Evolutionary conservation across 2,113 vertebrate species (phyloP).

Genomic region (Proterorhinus semilunaris): DNA sequence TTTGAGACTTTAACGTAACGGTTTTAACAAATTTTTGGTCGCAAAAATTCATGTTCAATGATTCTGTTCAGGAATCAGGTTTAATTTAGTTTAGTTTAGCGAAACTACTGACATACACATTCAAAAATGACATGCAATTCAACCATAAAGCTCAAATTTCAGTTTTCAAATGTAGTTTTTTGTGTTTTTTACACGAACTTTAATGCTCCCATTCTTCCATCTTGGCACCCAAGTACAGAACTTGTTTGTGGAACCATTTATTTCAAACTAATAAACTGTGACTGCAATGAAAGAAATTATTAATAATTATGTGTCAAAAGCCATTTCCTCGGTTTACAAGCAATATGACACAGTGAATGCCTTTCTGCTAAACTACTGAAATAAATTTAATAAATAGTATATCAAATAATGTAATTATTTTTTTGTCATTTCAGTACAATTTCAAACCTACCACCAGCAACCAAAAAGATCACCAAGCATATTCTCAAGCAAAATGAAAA

Average conservation of each 20-base stretch:
- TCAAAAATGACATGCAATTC: not conserved
- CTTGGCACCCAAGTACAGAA: not conserved
- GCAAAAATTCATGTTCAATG: too few relatives aligned
- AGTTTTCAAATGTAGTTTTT: not conserved
- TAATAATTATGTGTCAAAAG: not conserved
- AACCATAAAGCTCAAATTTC: not conserved
- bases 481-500: not conserved
- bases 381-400: not conserved
- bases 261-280: conserved; percentile 3
- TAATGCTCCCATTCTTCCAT: not conserved
- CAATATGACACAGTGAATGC: not conserved
- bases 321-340: not conserved
- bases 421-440: not conserved
- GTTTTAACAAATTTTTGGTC: too few relatives aligned
- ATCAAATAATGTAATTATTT: not conserved
- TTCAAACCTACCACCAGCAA: not conserved
- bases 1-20: too few relatives aligned
- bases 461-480: not conserved
- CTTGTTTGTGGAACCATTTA: not conserved
- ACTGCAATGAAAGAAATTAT: not conserved
- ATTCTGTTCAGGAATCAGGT: too few relatives aligned
- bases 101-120: not conserved
- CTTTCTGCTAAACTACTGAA: not conserved
- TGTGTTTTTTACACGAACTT: not conserved
- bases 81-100: too few relatives aligned